Base-by-base conservation (phyloP, 2,888 invertebrate genomes). In the Andrena fulva region DNA sequence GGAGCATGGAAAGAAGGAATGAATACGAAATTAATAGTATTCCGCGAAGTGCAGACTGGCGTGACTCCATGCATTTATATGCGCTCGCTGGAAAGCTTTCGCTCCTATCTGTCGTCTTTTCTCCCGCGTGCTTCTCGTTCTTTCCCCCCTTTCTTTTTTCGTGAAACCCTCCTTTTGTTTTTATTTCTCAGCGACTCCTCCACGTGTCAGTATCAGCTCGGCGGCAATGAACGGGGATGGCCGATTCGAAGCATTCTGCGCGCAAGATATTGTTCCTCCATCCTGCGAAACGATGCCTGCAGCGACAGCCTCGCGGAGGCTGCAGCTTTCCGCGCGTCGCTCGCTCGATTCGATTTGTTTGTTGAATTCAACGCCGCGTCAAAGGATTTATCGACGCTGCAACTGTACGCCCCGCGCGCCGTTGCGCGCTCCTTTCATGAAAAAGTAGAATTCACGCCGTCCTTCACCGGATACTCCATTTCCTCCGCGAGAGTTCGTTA, bases 11-110 rank as follows among this genome's bases (percentile, higher is more conserved):
- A 88, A 85, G 88, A 84, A 80, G 84, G 80, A 88, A 87, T 89
- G 89, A 88, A 89, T 89, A 88, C 77, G 84, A 89, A 89, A 89
- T 89, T 89, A 89, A 89, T 89, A 88, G 84, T 87, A 89, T 89
- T 87, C 88, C 75, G 71, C 76, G 66, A 82, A 89, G 84, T 78
- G 85, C 79, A 82, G 77, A 60, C 64, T 79, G 76, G 67, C 75
- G 76, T 76, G 74, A 78, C 81, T 82, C 71, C 82, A 86, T 85
- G 85, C 89, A 89, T 89, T 87, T 89, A 85, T 87, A 85, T 68
- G 74, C 84, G 80, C 79, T 83, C 83, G 73, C 42, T 33, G 85
- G 74, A 81, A 88, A 82, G 75, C 70, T 68, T 75, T 77, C 67
- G 71, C 77, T 59, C 54, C 74, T 68, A 71, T 80, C 80, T 69